Percentiles rank a stretch among this genome's conserved stretches.
phyloP scores from a whole-genome alignment of 2,888 invertebrate species.

The Minunthozetes semirufus region DNA sequence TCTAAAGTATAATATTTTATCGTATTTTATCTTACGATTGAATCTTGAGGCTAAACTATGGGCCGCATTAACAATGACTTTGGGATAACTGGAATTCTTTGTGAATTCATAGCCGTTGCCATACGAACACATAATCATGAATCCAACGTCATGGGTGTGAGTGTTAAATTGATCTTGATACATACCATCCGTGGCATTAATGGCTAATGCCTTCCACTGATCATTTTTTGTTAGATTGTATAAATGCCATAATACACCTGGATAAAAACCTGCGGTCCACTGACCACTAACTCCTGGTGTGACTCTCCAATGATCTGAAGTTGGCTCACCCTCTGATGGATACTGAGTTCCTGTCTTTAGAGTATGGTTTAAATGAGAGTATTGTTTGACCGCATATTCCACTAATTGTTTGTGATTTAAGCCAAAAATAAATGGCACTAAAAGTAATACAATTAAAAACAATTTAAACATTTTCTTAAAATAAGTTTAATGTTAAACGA shows the following conservation, averaged over 20 bases:
- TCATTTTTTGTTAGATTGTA: constrained; percentile 8
- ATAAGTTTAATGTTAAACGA: no score
- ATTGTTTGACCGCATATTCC: constrained; percentile 23
- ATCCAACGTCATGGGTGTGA: not conserved
- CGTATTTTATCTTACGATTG: not conserved
- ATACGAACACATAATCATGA: not conserved
- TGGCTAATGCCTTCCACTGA: constrained; percentile 5
- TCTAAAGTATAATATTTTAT: not conserved
- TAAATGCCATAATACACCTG: constrained; percentile 22
- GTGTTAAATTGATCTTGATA: not conserved
- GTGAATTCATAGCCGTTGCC: constrained; percentile 8
- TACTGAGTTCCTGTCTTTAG: not conserved
- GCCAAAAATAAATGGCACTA: not conserved
- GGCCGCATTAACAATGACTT: not conserved
- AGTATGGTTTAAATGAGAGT: not conserved
- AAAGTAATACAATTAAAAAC: not conserved
- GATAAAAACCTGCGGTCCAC: constrained; percentile 7
- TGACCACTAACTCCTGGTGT: not conserved
- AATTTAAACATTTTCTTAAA: not conserved
- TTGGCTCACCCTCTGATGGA: not conserved
- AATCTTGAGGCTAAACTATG: not conserved
- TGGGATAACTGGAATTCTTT: not conserved
- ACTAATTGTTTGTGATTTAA: not conserved
- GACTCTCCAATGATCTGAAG: not conserved
- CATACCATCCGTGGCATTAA: constrained; percentile 17